Evolutionary conservation across 2,797 vertebrate genomes (phyloP), one percentile per base, ranked within the genome.

Genomic region (Dipus sagitta): DNA sequence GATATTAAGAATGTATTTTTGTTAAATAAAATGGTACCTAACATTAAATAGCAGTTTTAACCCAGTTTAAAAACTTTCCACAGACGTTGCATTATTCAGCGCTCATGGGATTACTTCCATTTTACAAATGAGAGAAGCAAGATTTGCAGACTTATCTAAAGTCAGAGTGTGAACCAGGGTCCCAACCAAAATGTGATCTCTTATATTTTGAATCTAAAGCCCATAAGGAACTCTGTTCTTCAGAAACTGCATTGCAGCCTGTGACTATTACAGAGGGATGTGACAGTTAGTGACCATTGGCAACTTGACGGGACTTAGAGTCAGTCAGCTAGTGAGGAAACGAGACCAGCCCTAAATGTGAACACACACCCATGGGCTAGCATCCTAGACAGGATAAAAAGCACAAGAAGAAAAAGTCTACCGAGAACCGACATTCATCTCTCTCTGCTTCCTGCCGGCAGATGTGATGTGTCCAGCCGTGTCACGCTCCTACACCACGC

Each of bases 11-110:
- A 60, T 80, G 1, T 21, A 90, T 92, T 82, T 62, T 38, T 72
- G 32, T 64, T 79, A 88, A 86, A 87, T 93, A 92, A 14, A 71
- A 23, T 47, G 92, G 91, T n/a, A 64, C 17, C 30, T 72, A 89
- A 68, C 9, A 76, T 85, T 84, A 88, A 54, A 28, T 30, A 78
- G 65, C 52, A 79, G 60, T 62, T 92, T 90, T 58, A 58, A 89
- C 38, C 11, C 30, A 54, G 28, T 88, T 95, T 82, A 70, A 42
- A 52, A 32, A n/a, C 58, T 85, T 94, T 92, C 79, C 47, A 30
- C 20, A 71, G 77, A 67, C 20, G 23, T 81, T 58, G 77, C 14
- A 80, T 81, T 64, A 86, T 90, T 92, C 34, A 14, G 17, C 72
- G 6, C 60, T 90, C 28, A 54, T 32, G 30, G 30, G 52, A 75